These are phyloP conservation scores for Crenuchus spilurus DNA, from an alignment of 2,797 vertebrate species.

Conservation along the genomic window DNA sequence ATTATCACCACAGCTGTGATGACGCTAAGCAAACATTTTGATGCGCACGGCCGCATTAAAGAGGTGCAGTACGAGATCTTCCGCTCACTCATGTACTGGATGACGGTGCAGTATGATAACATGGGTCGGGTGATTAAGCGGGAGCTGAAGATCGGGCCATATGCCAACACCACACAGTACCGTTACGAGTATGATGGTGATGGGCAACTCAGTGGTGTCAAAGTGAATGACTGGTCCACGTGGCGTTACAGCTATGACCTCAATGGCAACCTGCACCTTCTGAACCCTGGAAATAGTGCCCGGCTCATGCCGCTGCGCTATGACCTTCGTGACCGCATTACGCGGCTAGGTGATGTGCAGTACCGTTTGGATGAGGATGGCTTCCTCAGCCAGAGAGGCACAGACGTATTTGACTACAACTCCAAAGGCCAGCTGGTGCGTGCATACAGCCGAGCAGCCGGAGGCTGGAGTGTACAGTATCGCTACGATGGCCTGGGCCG, in stretches of 20 bases:
- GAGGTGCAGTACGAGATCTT: conserved; percentile 99
- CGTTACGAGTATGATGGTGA: conserved; percentile 98
- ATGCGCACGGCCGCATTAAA: conserved; percentile 97
- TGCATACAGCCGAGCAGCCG: conserved; percentile 90
- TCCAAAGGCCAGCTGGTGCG: conserved; percentile 94
- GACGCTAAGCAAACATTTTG: conserved; percentile 99
- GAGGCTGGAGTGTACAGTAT: conserved; percentile 95
- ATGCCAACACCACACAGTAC: conserved; percentile 98
- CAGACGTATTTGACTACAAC: conserved; percentile 96
- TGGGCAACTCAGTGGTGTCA: conserved; percentile 93
- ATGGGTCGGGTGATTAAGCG: conserved; percentile 97
- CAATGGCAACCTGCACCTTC: conserved; percentile 94
- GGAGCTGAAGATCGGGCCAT: conserved; percentile 96
- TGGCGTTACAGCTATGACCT: conserved; percentile 99
- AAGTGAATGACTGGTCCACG: conserved; percentile 94
- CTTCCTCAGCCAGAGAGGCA: conserved; percentile 91
- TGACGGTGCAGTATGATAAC: conserved; percentile 98
- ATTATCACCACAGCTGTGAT: conserved; percentile 99
- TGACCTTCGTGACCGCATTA: conserved; percentile 95
- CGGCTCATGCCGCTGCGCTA: conserved; percentile 94
- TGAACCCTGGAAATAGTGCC: conserved; percentile 94
- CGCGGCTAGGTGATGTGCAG: conserved; percentile 92
- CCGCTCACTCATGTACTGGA: conserved; percentile 99
- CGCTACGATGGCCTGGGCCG: conserved; percentile 94
- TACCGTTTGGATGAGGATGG: conserved; percentile 97